Percentiles rank a stretch among this genome's conserved stretches.
Evolutionary conservation across 53 echinoderm and acorn worm genomes (phyloP).

Genomic region (Holothuria scabra): DNA sequence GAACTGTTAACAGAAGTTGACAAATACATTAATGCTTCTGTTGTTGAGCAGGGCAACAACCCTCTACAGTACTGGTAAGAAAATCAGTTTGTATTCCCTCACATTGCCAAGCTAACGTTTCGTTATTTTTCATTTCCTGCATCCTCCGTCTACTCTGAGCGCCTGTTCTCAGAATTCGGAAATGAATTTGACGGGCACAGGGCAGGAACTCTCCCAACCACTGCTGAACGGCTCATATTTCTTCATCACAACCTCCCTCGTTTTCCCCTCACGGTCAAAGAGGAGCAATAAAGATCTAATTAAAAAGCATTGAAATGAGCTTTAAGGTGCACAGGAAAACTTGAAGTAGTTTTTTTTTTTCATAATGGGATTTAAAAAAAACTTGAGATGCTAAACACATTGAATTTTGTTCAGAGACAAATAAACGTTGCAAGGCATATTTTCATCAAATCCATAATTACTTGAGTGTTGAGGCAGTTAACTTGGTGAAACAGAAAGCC

Average conservation of each 20-base stretch:
- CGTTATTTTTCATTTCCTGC: constrained; percentile 2
- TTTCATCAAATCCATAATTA: no score
- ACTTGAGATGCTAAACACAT: no score
- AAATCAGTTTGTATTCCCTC: neutral
- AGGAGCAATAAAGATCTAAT: no score
- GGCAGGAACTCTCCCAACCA: neutral
- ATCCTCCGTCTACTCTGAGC: neutral
- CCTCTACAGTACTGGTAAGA: neutral
- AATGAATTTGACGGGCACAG: neutral
- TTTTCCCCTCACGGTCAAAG: neutral
- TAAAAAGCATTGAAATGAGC: no score
- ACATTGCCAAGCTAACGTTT: neutral
- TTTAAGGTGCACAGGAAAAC: no score
- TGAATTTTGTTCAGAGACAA: no score
- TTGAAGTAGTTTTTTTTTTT: no score
- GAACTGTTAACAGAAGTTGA: neutral
- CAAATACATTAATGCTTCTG: neutral
- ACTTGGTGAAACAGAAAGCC: no score
- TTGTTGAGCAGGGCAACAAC: neutral
- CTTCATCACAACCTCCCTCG: neutral
- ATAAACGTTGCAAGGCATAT: no score
- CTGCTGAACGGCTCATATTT: neutral
- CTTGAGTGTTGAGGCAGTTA: no score
- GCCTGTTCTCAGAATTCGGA: neutral
- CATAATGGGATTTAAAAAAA: no score